Evolutionary conservation across 2,113 vertebrate species (phyloP), one percentile per base, ranked within the genome.

Genomic region (Galbula dea): DNA sequence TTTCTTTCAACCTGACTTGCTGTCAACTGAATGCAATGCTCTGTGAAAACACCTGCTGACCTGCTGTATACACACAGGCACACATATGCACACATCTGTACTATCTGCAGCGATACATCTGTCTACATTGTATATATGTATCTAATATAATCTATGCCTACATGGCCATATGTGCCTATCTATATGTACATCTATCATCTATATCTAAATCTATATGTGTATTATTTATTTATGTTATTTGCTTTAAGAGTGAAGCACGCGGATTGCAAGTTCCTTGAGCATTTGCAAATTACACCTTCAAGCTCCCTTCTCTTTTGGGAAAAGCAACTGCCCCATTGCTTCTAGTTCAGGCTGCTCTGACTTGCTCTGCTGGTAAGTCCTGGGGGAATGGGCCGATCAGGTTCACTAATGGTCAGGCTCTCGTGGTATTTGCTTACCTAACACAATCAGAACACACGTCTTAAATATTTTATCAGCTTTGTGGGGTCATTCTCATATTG

Each of bases 401-500:
- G 93, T 95, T 97, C 95, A 91, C 96, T 97, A 96, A 97, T 96
- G 92, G 88, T 69, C 2, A 6, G 72, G 62, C 88, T 95, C 58
- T 54, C 36, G 13, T 91, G 92, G 94, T 96, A 96, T 97, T 96
- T 97, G 96, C 97, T 98, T 97, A 96, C 96, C 89, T 93, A 91
- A 96, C 95, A 93, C 83, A 95, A 95, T 97, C 95, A 96, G 96
- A 94, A 96, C 95, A 96, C 6, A 3, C 3, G 10, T 90, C 83
- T 97, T 97, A 94, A 98, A 97, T 98, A 97, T 97, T 97, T 97
- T 95, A 98, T 97, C 88, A 97, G 94, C 84, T 92, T 94, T 29
- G 12, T 46, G 62, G 96, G 95, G 94, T 96, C 91, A 71, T 83
- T 97, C 96, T 97, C 78, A 65, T 95, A 87, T 46, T 30, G 15